Percentiles rank a stretch among this genome's conserved stretches.
Conservation (phyloP, 2,797 vertebrate genomes). For the Halcyon chelicuti region DNA sequence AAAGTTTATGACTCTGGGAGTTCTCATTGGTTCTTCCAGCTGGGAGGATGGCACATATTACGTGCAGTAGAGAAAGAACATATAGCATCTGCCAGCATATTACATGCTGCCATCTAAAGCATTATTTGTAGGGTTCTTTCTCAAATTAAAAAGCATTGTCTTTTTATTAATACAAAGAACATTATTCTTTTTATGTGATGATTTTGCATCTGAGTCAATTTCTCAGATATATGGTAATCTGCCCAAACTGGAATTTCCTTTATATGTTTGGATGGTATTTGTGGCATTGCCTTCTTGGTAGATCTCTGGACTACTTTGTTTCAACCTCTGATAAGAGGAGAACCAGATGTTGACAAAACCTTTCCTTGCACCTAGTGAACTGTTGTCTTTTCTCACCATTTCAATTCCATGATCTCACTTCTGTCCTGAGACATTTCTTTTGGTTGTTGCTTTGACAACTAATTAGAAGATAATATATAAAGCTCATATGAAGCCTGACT, state of each 20-base stretch:
- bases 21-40: background rate
- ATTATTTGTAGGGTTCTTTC: background rate
- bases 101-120: background rate
- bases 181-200: background rate
- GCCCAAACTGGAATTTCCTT: constrained; percentile 1
- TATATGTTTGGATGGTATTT: background rate
- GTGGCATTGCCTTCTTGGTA: background rate
- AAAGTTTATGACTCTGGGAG: background rate
- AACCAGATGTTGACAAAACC: background rate
- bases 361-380: background rate
- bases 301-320: background rate
- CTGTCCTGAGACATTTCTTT: background rate
- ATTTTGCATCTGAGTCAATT: background rate
- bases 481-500: background rate
- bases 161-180: background rate
- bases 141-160: background rate
- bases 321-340: background rate
- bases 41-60: background rate
- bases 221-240: background rate
- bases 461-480: background rate
- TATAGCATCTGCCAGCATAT: background rate
- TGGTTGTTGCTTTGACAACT: background rate
- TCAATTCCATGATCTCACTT: background rate
- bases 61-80: background rate
- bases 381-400: background rate